Evolutionary conservation across 2,113 vertebrate species (phyloP), one percentile per base, ranked within the genome.

Genomic region (Rhea pennata): DNA sequence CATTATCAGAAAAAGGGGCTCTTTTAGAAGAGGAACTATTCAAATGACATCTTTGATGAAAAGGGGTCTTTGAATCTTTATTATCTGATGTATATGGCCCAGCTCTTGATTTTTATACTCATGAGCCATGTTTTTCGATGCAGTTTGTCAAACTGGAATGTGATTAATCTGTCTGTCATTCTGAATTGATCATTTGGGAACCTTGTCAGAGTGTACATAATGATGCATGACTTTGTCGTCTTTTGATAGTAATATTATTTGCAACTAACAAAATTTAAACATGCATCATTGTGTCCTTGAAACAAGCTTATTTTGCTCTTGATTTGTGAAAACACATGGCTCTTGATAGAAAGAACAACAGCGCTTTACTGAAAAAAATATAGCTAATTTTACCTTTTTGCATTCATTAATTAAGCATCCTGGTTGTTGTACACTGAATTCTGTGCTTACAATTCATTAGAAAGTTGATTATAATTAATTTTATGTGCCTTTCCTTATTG

Each of bases 121-220:
- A 93, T 0, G 9, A 96, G 51, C 66, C 93, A 74, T 62, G 84
- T 93, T 96, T 96, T 97, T 58, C 59, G 94, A 39, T 92, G 42
- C 42, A 92, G 54, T 95, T 96, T 94, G 76, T 96, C 51, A 92
- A 66, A 95, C 27, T 46, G 88, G 67, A 92, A 92, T 94, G 62
- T 95, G 82, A 96, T 94, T 96, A 79, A 93, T 96, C 59, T 97
- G 5, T 88, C 88, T 96, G 39, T 95, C 93, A 74, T 94, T 96
- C 42, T 89, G 93, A 87, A 95, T 94, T 95, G 81, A 87, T 92
- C 74, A 88, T 74, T 71, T 46, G 83, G 64, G 15, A 84, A 31
- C 84, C 26, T 81, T 96, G 71, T 91, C 65, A 74, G 51, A 77
- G 36, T 79, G 23, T 95, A 91, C 54, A 48, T 88, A 86, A 85